Conservation (phyloP, 92 coral and sea anemone genomes). For the Porites lobata region DNA sequence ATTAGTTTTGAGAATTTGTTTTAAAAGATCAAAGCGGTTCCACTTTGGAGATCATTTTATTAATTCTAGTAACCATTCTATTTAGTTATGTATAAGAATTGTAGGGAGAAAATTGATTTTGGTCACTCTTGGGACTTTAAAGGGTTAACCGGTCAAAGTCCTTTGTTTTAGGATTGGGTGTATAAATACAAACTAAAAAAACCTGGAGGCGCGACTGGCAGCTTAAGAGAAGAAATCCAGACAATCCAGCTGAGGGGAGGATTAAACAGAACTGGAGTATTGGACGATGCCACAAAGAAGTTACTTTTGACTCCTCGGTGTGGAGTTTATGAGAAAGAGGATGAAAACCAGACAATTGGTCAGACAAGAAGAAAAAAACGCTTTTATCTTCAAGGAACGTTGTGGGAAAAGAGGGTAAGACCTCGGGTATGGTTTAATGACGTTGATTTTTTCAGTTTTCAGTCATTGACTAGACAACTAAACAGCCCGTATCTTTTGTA, state of each 20-base stretch:
- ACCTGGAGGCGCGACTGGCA: background rate
- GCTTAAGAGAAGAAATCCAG: background rate
- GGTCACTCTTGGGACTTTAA: no score
- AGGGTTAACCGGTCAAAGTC: no score
- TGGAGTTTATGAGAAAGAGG: conserved; percentile 77
- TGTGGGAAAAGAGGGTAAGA: conserved; percentile 70
- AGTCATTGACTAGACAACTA: no score
- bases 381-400: conserved; percentile 76
- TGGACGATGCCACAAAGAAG: conserved; percentile 74
- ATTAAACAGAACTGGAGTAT: conserved; percentile 74
- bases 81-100: no score
- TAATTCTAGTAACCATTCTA: no score
- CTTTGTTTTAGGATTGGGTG: background rate
- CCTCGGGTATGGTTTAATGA: background rate
- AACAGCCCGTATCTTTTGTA: no score
- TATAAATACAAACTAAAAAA: background rate
- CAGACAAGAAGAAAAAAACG: conserved; percentile 58
- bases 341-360: conserved; percentile 41
- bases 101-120: no score
- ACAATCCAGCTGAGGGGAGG: conserved; percentile 57
- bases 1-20: no score
- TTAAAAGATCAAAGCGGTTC: no score
- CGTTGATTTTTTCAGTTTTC: background rate
- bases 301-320: conserved; percentile 81
- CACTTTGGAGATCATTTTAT: no score